A percentile compares a stretch with the other conserved stretches of the same genome.
phyloP scores from a whole-genome alignment of 1,140 invertebrate species.

The Apis florea region DNA sequence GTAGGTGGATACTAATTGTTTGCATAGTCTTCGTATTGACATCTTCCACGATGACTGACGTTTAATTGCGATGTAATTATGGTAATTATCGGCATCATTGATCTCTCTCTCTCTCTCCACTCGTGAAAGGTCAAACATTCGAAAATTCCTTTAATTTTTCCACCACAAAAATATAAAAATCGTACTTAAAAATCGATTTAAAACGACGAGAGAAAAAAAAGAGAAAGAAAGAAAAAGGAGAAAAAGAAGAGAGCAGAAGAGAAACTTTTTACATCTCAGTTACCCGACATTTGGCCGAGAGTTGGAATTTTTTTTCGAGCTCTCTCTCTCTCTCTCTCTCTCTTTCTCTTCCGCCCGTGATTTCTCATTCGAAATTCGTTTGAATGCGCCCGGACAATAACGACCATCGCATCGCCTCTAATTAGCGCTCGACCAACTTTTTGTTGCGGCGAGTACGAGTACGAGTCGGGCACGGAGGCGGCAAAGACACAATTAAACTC shows the following conservation, averaged over 20 bases:
- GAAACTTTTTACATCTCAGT: background rate
- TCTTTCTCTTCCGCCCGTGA: background rate
- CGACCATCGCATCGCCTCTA: background rate
- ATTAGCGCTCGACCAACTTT: background rate
- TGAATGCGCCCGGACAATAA: background rate
- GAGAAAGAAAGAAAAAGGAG: no score
- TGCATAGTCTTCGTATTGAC: conserved; percentile 35
- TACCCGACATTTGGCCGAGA: background rate
- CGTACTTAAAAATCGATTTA: background rate
- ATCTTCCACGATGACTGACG: background rate
- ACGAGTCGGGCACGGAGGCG: background rate
- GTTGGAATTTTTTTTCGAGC: background rate
- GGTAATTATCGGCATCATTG: conserved; percentile 14
- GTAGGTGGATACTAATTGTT: conserved; percentile 33
- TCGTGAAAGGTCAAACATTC: no score
- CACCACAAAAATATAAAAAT: background rate
- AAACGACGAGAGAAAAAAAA: background rate
- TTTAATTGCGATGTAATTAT: conserved; percentile 30
- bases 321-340: no score
- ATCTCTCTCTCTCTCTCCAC: no score
- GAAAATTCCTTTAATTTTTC: background rate
- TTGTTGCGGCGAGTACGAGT: background rate
- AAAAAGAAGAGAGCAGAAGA: background rate
- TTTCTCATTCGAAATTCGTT: background rate
- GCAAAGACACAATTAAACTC: background rate